Conservation (phyloP, 2,113 vertebrate species). For the Misgurnus anguillicaudatus region DNA sequence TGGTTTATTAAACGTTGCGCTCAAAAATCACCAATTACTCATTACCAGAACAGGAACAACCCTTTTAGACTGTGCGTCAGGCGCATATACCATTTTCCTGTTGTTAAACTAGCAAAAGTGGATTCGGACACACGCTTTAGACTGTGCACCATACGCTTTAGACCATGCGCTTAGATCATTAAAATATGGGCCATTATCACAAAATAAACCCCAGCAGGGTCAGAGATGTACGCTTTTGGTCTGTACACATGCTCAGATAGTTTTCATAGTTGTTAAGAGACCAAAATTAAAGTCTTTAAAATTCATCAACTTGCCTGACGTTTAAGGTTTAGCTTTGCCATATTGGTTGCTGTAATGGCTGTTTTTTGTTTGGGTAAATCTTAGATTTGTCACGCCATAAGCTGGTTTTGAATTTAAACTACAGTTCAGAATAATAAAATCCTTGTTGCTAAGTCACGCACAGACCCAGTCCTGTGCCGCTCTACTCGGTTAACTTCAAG, state of each 20-base stretch:
- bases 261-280: too few species aligned
- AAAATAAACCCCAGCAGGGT: not conserved
- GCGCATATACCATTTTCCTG: too few species aligned
- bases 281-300: not conserved
- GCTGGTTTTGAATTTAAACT: not conserved
- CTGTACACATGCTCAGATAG: not conserved
- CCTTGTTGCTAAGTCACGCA: not conserved
- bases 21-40: too few species aligned
- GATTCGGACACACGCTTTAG: too few species aligned
- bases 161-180: too few species aligned
- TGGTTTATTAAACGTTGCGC: too few species aligned
- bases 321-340: not conserved
- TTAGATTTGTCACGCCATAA: not conserved
- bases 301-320: not conserved
- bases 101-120: too few species aligned
- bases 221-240: not conserved
- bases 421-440: conserved; percentile 22
- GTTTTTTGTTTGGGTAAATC: not conserved
- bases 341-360: not conserved
- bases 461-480: conserved; percentile 7
- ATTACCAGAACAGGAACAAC: too few species aligned
- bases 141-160: too few species aligned
- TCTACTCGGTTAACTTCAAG: conserved; percentile 9
- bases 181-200: too few species aligned
- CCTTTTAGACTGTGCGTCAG: too few species aligned